Conservation (phyloP, 2,797 vertebrate species). For the Platalea minor region DNA sequence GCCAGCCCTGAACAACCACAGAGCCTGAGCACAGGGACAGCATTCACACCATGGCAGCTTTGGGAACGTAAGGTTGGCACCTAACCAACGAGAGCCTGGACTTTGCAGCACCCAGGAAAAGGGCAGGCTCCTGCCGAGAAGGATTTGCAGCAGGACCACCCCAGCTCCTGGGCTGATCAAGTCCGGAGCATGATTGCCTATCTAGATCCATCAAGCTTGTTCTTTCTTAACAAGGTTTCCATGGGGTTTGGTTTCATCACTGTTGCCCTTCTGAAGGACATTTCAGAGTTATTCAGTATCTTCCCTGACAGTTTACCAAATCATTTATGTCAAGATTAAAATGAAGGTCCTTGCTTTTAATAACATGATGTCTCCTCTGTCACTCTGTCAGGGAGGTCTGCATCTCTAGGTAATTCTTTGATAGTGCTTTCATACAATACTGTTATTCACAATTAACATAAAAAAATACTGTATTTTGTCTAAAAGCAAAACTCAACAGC, state of each 20-base stretch:
- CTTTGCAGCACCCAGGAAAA: background rate
- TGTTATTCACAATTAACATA: background rate
- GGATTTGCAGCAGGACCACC: background rate
- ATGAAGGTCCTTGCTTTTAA: constrained; percentile 10
- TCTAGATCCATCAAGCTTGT: background rate
- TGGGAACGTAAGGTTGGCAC: background rate
- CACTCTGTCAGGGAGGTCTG: background rate
- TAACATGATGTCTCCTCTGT: background rate
- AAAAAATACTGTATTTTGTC: background rate
- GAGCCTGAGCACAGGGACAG: background rate
- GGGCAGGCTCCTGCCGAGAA: background rate
- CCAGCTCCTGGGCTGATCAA: background rate
- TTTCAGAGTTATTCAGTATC: background rate
- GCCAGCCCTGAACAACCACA: too few relatives aligned
- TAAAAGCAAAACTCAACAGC: background rate
- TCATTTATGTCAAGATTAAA: background rate
- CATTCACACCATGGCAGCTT: background rate
- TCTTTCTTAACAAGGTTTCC: background rate
- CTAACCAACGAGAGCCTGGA: background rate
- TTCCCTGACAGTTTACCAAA: background rate
- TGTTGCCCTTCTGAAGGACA: background rate
- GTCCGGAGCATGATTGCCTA: background rate
- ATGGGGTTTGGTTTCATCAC: background rate
- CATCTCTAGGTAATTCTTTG: background rate
- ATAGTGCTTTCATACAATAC: background rate